Conservation (phyloP, 2,888 invertebrate genomes). For the Aporophyla nigra region DNA sequence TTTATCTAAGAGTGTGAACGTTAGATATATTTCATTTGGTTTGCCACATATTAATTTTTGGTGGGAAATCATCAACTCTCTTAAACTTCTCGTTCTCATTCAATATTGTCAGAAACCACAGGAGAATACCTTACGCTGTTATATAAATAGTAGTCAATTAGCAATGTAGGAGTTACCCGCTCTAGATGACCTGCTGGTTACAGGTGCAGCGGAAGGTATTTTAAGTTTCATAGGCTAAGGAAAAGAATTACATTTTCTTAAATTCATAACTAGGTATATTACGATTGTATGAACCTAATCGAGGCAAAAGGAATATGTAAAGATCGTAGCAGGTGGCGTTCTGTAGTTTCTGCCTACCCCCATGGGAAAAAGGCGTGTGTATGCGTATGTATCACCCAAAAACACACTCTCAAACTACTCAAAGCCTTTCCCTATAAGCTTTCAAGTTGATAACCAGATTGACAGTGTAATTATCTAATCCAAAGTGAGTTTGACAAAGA, state of each 20-base stretch:
- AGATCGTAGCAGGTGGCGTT: no score
- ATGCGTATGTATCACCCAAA: not conserved
- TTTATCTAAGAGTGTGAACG: no score
- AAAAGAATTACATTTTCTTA: not conserved
- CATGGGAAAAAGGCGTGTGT: no score
- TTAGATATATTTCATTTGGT: no score
- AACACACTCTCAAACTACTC: not conserved
- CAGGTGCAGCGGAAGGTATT: not conserved
- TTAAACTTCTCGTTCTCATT: not conserved
- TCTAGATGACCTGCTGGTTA: not conserved
- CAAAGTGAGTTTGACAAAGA: slow-evolving; percentile 33
- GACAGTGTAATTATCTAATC: slow-evolving; percentile 52
- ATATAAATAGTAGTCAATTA: not conserved
- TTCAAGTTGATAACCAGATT: slow-evolving; percentile 39
- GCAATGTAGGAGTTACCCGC: not conserved
- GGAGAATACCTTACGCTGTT: not conserved
- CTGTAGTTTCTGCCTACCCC: no score
- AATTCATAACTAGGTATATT: not conserved
- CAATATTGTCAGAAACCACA: not conserved
- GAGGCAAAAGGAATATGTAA: no score
- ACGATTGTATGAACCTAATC: no score
- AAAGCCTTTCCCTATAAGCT: slow-evolving; percentile 2
- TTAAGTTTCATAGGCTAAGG: not conserved
- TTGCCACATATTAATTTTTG: no score
- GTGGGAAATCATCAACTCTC: no score